Evolutionary conservation across 2,797 vertebrate species (phyloP), one percentile per base, ranked within the genome.

Genomic region (Xiphorhynchus erythropygius): DNA sequence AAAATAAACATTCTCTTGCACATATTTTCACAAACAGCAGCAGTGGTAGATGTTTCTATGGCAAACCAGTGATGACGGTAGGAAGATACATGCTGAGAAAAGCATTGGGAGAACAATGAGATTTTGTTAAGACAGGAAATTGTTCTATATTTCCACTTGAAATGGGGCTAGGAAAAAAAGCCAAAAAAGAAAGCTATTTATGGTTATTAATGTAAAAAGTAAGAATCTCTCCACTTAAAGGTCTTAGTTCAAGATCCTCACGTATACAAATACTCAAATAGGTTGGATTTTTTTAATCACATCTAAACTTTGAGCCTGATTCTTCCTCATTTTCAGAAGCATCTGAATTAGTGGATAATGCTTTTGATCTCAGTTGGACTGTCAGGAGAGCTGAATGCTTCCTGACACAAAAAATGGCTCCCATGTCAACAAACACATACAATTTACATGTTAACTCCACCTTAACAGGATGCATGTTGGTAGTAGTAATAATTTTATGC

Each of bases 391-490:
- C 14, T 18, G 10, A 65, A 69, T 37, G 50, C 63, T 76, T 91
- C 65, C 57, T 73, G 27, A 73, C 52, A 74, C 33, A 78, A 46
- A 52, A 65, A 93, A 69, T 27, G 56, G 30, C 14, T 80, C 30
- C 84, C 44, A 56, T 27, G 33, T 74, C 56, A 81, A 24, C 39
- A 83, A 46, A 75, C 30, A 65, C n/a, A 57, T 8, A 47, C 14
- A 57, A 73, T 68, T 60, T n/a, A 90, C 18, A 28, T 7, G 33
- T 22, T 25, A 81, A 81, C 52, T 64, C 30, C 97, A 99, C 99
- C 99, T 99, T 99, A 65, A 99, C 98, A 5, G 99, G 99, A 97
- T 99, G 99, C 95, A 99, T 98, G 96, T 99, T 99, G 71, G 99
- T 99, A 80, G 98, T 99, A 97, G 99, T 99, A 97, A 99, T 99